Evolutionary conservation across 2,113 vertebrate species (phyloP), one percentile per base, ranked within the genome.

Genomic region (Brienomyrus longianalis): DNA sequence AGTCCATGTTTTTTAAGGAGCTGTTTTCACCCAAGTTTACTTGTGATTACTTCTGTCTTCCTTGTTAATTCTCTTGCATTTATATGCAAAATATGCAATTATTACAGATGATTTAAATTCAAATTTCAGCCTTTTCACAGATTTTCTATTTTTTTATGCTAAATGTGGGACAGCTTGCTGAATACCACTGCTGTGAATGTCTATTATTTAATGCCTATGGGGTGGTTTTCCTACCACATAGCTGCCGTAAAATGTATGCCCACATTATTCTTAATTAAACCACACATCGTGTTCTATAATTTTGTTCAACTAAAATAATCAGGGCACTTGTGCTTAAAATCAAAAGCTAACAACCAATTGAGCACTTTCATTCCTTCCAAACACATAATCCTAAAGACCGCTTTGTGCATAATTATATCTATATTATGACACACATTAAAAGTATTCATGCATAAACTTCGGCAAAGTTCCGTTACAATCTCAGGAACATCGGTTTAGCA

Each of bases 301-400:
- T 86, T 86, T 50, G 83, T 48, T 86, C 83, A 86, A 86, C 83
- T 87, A 87, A 87, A 87, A 87, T 87, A 87, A 87, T 87, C 51
- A 87, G 51, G 48, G 51, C 85, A 87, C 50, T 87, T 87, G 85
- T 87, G 85, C 51, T 56, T 56, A 54, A 54, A 87, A 87, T 87
- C 48, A 87, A 87, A 87, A 87, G 48, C 85, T 87, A 87, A 87
- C 85, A 87, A 52, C 27, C 85, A 54, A 54, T 39, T 9, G 21
- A 87, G 85, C 27, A 87, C 51, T 43, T 43, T 87, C 85, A 35
- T 15, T 54, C 51, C 51, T 87, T 39, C 85, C 56, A 87, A 54
- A 87, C 50, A 54, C 50, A 87, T 87, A 87, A 87, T 87, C 85
- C n/a, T 86, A 86, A 86, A 86, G 84, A 51, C 47, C 51, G 5